phyloP scores from a whole-genome alignment of 2,797 vertebrate species.

The Tragopan temminckii region DNA sequence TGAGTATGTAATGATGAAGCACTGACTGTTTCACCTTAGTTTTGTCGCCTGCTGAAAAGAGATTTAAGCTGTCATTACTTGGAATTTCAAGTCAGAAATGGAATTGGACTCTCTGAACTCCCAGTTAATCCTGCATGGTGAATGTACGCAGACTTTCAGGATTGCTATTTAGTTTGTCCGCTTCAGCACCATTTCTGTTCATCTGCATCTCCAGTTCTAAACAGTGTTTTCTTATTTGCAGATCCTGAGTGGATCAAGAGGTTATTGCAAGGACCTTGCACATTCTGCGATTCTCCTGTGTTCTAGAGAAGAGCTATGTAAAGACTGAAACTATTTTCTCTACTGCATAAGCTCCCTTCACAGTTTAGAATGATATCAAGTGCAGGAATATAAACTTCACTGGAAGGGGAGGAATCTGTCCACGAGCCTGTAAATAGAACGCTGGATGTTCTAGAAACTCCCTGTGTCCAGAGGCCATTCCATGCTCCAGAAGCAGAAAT shows the following conservation, averaged over 20 bases:
- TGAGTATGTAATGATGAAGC: background rate
- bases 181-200: background rate
- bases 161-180: background rate
- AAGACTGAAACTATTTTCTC: background rate
- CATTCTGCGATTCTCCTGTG: conserved; percentile 93
- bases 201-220: background rate
- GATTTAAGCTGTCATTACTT: background rate
- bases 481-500: background rate
- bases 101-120: background rate
- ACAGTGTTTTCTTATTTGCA: conserved; percentile 73
- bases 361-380: background rate
- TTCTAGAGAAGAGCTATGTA: conserved; percentile 74
- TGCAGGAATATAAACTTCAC: background rate
- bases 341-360: background rate
- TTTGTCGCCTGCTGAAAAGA: background rate
- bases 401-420: background rate
- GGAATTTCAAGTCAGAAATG: background rate
- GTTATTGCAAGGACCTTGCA: conserved; percentile 91
- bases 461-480: background rate
- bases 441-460: background rate
- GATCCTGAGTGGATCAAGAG: conserved; percentile 97
- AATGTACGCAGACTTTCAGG: background rate
- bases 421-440: background rate
- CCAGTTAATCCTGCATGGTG: background rate
- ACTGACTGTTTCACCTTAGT: background rate